Evolutionary conservation across 2,888 invertebrate species (phyloP), one percentile per base, ranked within the genome.

Genomic region (Hydropsyche betteni): DNA sequence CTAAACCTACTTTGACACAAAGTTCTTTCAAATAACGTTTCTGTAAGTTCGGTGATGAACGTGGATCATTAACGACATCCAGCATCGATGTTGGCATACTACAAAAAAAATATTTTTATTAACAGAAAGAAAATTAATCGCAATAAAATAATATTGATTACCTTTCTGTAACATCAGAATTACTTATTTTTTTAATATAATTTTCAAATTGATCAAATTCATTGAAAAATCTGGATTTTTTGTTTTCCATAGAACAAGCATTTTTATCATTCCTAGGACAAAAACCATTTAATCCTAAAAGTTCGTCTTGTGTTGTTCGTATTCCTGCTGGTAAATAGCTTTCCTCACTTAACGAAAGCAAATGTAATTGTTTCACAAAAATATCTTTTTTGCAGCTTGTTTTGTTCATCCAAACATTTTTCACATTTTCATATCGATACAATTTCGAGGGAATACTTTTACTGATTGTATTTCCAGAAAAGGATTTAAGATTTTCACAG

Each of bases 31-130:
- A 81, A 75, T 83, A 83, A 0, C 84, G 83, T 79, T 85, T 84
- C 79, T 85, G 81, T 0, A 92, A 83, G 79, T 88, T 88, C 70
- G 85, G 84, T 0, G 91, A 83, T 0, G 91, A 89, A 55, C 86
- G 82, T 0, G 85, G 85, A 81, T 91, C 91, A 69, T 86, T 84
- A 79, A 87, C 86, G 5, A 82, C 80, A 0, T 85, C 84, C 10
- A 86, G 80, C 85, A 87, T 88, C 78, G 88, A 86, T 58, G 86
- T 87, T 82, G 83, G 82, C 76, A 84, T 81, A 78, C 88, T 87
- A 82, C 44, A 83, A 83, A 74, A 51, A 50, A 36, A 6, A 58
- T 3, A 16, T 58, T 24, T 14, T 5, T 58, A 8, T 0, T 44
- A 44, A 44, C 53, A 52, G 14, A n/a, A 52, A 52, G 12, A 52